A percentile compares a stretch with the other conserved stretches of the same genome.
Conservation (phyloP, 2,113 vertebrate genomes). For the Onychorhynchus coronatus region DNA sequence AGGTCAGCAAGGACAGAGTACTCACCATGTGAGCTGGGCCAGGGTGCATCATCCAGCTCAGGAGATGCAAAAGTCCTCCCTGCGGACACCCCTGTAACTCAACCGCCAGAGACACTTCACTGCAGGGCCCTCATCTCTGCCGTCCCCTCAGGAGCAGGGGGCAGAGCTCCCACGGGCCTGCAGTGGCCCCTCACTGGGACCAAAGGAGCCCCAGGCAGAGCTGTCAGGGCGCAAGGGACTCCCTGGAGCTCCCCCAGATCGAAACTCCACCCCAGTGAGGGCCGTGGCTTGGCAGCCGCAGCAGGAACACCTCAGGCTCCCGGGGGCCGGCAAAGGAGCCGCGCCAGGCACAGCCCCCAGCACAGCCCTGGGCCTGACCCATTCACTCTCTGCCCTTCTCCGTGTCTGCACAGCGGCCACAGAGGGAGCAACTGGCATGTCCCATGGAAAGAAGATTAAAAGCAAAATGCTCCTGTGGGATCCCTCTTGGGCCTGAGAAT, state of each 20-base stretch:
- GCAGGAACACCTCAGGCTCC: not conserved
- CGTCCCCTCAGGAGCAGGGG: not conserved
- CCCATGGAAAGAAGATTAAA: not conserved
- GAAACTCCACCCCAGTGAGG: not conserved
- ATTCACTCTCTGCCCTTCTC: not conserved
- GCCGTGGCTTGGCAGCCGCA: not conserved
- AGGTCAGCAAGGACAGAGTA: not conserved
- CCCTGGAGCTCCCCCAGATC: not conserved
- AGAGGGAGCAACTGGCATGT: not conserved
- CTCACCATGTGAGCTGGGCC: no score
- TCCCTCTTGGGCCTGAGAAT: not conserved
- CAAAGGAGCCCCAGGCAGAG: not conserved
- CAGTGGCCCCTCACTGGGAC: not conserved
- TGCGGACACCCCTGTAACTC: not conserved
- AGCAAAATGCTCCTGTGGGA: not conserved
- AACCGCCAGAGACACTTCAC: not conserved
- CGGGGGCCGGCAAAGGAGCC: not conserved
- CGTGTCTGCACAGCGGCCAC: not conserved
- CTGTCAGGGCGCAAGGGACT: not conserved
- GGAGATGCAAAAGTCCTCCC: no score
- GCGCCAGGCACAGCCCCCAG: not conserved
- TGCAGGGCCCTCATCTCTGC: no score
- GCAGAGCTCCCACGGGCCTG: not conserved
- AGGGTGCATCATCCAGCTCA: no score
- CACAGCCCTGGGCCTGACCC: not conserved